Base-by-base conservation (phyloP, 64 coral and sea anemone species). In the Stichodactyla mertensii region DNA sequence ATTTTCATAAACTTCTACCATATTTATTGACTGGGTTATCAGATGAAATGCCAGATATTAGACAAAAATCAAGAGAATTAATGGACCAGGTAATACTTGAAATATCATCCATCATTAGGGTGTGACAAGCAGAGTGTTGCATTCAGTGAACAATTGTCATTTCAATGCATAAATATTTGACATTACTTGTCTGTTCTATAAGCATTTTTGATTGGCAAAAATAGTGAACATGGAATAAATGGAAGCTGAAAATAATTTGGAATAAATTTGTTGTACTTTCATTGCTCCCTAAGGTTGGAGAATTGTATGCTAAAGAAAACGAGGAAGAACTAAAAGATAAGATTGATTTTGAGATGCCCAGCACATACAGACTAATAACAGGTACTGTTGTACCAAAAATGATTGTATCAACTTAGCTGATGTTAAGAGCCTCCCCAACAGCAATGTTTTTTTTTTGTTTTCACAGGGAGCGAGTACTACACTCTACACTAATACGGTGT, bases 321-420 rank as follows among this genome's bases (percentile, higher is more conserved):
- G 93, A 99, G 88, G 91, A 94, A 80, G 97, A 99, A 62, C 77
- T 99, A 61, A 99, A 99, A 83, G 93, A 99, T 82, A 99, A 95
- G 92, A 89, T 92, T 52, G 87, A 99, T 77, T 99, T 93, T 99
- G 93, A 93, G 23, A 51, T 80, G 56, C 79, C 51, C 45, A 10
- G 55, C 84, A 45, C 60, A 80, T 93, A 96, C 64, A 53, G 54
- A 54, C 80, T 93, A 13, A 54, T 27, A 85, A 90, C 80, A 87
- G 94, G 94, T 92, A 70, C 7, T n/a, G 14, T 81, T 20, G 6
- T n/a, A 71, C 8, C 67, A 71, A 14, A 71, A 71, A 71, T 0
- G 9, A 71, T 71, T 10, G 24, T 1, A 16, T n/a, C 16, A 18
- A 19, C 16, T 16, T 71, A 26, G 16, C 67, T 18, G 7, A 20